phyloP scores from a whole-genome alignment of 2,797 vertebrate genomes.

The Typhlichthys eigenmanni region DNA sequence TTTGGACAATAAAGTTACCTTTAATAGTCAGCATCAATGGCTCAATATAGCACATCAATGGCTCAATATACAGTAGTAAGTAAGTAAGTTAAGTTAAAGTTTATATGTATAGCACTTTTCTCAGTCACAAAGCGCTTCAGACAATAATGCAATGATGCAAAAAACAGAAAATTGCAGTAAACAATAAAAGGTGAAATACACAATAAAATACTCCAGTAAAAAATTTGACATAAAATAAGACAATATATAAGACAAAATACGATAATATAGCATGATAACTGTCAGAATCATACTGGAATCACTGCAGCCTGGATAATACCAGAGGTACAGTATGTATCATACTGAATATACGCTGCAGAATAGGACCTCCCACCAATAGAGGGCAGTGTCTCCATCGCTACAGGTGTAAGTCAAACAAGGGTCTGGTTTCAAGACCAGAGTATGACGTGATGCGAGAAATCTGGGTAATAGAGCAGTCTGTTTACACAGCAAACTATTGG shows the following conservation, averaged over 20 bases:
- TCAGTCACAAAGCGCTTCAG: too few species aligned
- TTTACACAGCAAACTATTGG: conserved; percentile 70
- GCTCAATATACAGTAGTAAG: too few species aligned
- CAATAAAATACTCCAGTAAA: too few species aligned
- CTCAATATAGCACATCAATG: conserved; percentile 56
- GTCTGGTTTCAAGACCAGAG: not conserved
- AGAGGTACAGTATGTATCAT: conserved; percentile 6
- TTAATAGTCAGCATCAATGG: conserved; percentile 58
- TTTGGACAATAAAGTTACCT: too few species aligned
- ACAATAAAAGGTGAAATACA: too few species aligned
- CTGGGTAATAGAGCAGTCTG: conserved; percentile 63
- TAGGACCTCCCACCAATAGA: conserved; percentile 20
- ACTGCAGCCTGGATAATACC: conserved; percentile 53
- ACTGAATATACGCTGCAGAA: not conserved
- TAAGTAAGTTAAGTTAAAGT: too few species aligned
- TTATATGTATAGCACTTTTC: too few species aligned
- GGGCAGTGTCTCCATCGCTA: conserved; percentile 2
- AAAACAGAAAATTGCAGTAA: too few species aligned
- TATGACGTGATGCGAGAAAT: conserved; percentile 52
- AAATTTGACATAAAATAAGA: too few species aligned
- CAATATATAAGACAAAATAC: too few species aligned
- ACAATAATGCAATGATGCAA: too few species aligned
- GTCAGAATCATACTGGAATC: not conserved
- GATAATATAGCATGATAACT: conserved; percentile 39
- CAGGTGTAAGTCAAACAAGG: conserved; percentile 2